Evolutionary conservation across 2,888 invertebrate species (phyloP).

Genomic region (Hyposoter dolosus): DNA sequence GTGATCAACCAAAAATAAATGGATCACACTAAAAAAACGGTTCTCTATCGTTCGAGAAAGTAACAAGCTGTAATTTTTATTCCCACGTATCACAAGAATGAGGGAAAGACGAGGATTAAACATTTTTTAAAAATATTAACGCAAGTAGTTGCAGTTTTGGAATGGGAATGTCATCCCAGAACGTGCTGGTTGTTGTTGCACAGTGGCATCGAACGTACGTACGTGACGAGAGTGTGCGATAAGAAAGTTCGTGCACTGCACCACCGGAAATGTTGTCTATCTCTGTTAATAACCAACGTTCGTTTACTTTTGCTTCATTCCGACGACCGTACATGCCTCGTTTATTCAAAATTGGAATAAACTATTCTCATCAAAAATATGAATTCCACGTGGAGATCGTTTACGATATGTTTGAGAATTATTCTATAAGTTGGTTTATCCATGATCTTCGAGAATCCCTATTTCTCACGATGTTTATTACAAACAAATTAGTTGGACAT

Average conservation of each 20-base stretch:
- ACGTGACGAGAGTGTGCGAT: constrained; percentile 62
- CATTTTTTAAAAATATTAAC: no score
- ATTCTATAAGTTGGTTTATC: not conserved
- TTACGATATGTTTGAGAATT: not conserved
- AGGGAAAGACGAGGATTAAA: not conserved
- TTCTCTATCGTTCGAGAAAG: not conserved
- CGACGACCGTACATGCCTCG: not conserved
- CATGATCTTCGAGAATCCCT: not conserved
- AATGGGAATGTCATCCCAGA: constrained; percentile 42
- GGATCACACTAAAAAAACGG: not conserved
- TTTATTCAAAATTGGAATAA: constrained; percentile 22
- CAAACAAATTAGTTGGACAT: not conserved
- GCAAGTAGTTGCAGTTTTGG: constrained; percentile 22
- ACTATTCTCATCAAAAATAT: constrained; percentile 10
- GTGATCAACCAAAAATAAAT: not conserved
- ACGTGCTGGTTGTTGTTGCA: constrained; percentile 49
- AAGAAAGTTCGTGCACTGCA: constrained; percentile 56
- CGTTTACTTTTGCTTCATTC: constrained; percentile 25
- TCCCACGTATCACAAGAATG: not conserved
- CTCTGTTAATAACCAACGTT: constrained; percentile 48
- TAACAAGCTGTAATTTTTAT: constrained; percentile 1
- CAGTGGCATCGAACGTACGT: constrained; percentile 47
- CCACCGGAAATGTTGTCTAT: constrained; percentile 63
- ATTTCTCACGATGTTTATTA: not conserved
- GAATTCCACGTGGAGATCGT: constrained; percentile 33